Conservation (phyloP, 2,113 vertebrate genomes). For the Caretta caretta region DNA sequence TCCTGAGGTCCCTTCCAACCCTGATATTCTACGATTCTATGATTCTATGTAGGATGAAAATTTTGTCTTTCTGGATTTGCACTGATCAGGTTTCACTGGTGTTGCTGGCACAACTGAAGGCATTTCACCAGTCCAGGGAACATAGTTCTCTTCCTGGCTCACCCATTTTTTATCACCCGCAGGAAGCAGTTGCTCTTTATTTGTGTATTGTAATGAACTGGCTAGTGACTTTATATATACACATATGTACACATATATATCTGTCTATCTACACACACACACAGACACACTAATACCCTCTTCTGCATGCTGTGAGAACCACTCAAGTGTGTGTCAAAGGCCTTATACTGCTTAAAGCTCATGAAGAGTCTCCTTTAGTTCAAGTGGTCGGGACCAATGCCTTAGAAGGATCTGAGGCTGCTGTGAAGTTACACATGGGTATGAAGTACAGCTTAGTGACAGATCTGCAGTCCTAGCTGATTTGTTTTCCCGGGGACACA, state of each 20-base stretch:
- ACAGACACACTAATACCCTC: rapidly evolving
- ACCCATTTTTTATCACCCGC: constrained; percentile 21
- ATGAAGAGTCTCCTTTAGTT: neutral
- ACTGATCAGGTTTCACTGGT: constrained; percentile 34
- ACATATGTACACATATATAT: neutral
- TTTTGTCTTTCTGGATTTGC: constrained; percentile 25
- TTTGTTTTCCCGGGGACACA: neutral
- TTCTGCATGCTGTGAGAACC: neutral
- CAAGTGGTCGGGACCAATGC: neutral
- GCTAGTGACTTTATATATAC: neutral
- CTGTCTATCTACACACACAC: neutral
- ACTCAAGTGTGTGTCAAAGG: neutral
- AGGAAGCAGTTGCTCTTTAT: constrained; percentile 38
- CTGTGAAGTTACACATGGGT: neutral
- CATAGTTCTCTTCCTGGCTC: neutral
- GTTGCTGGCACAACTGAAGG: constrained; percentile 9
- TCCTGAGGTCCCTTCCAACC: too few species aligned
- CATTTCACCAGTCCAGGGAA: neutral
- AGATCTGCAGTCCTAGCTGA: neutral
- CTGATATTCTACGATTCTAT: too few species aligned
- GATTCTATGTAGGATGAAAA: neutral
- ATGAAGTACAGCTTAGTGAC: neutral
- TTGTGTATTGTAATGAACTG: constrained; percentile 6
- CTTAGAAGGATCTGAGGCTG: neutral
- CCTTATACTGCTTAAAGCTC: neutral